Evolutionary conservation across 2,888 invertebrate genomes (phyloP).

Genomic region (Operophtera brumata): DNA sequence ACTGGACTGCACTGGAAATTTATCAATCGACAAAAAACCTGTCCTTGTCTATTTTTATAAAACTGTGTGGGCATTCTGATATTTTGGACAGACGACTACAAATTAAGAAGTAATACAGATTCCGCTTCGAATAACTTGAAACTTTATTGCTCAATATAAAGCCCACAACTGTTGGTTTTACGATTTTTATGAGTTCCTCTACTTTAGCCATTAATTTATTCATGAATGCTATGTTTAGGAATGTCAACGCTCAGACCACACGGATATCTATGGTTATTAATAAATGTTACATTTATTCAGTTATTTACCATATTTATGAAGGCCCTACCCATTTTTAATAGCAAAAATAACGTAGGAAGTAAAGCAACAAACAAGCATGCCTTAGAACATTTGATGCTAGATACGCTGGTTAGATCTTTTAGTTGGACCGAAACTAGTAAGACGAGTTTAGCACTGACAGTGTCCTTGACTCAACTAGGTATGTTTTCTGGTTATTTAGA

Average conservation of each 20-base stretch:
- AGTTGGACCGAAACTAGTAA: constrained; percentile 15
- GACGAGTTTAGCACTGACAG: constrained; percentile 23
- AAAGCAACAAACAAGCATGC: background rate
- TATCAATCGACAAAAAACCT: background rate
- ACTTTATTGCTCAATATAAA: background rate
- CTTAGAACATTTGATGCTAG: constrained; percentile 1
- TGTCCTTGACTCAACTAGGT: constrained; percentile 18
- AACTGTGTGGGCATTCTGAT: background rate
- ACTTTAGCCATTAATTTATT: constrained; percentile 5
- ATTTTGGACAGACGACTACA: constrained; percentile 3
- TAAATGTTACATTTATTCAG: background rate
- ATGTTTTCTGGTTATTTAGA: constrained; percentile 10
- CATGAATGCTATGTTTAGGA: background rate
- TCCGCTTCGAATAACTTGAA: background rate
- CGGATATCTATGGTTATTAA: constrained; percentile 1
- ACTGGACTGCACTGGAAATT: too few species aligned
- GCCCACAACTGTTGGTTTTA: background rate
- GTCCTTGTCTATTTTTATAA: too few species aligned
- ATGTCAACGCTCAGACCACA: constrained; percentile 13
- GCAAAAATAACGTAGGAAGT: background rate
- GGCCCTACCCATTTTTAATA: too few species aligned
- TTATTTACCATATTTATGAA: background rate
- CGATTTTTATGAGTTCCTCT: constrained; percentile 1
- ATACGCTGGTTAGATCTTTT: constrained; percentile 1
- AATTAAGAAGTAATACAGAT: constrained; percentile 3